Percentiles rank a stretch among this genome's conserved stretches.
These are phyloP conservation scores for Hetaerina americana DNA, from an alignment of 1,140 invertebrate genomes.

Conservation along the genomic window DNA sequence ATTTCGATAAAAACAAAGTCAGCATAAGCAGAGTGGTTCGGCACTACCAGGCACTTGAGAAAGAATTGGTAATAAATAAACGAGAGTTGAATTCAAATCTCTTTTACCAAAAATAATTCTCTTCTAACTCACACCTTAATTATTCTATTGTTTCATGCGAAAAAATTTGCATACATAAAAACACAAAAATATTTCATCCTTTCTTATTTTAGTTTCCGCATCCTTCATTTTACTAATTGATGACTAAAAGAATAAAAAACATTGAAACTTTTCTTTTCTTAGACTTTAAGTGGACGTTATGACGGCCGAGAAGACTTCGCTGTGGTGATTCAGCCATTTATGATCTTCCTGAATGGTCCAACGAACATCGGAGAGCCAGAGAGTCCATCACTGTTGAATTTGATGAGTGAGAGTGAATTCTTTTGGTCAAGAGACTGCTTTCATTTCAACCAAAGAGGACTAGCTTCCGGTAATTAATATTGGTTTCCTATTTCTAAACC, in stretches of 20 bases:
- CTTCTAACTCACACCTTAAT: not conserved
- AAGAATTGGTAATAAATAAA: not conserved
- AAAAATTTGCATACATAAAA: not conserved
- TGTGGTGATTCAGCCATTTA: slow-evolving; percentile 52
- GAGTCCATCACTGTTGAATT: slow-evolving; percentile 17
- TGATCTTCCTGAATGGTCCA: slow-evolving; percentile 41
- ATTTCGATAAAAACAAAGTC: not conserved
- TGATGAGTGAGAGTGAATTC: slow-evolving; percentile 39
- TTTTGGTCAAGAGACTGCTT: slow-evolving; percentile 65
- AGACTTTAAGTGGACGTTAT: slow-evolving; percentile 43
- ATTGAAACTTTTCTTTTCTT: slow-evolving; percentile 13
- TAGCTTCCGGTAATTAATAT: slow-evolving; percentile 38
- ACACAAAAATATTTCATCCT: not conserved
- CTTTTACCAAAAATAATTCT: not conserved
- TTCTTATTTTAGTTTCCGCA: not conserved
- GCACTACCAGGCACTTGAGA: not conserved
- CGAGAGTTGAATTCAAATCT: too few relatives aligned
- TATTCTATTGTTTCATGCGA: not conserved
- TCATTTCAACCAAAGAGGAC: slow-evolving; percentile 59
- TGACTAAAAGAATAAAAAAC: not conserved
- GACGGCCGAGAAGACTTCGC: slow-evolving; percentile 46
- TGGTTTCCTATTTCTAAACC: too few relatives aligned
- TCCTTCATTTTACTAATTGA: not conserved
- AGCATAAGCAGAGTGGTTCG: not conserved
- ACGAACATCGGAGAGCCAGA: not conserved